Evolutionary conservation across 1,140 invertebrate genomes (phyloP).

Genomic region (Heterodera carotae): DNA sequence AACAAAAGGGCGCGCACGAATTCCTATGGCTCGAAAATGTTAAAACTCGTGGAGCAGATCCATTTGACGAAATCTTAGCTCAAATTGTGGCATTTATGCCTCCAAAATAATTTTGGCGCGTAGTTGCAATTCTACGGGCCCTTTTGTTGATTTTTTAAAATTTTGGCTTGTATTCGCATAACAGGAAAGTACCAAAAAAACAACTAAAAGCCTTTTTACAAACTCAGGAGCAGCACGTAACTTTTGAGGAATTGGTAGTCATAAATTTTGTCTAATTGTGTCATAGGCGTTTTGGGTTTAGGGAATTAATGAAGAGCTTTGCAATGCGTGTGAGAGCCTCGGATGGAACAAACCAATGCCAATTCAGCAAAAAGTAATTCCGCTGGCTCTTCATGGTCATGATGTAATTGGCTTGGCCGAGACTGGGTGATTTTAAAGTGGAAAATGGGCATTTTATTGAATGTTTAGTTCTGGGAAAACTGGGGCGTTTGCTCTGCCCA

Average conservation of each 20-base stretch:
- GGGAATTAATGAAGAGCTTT: constrained; percentile 42
- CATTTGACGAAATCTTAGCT: too few relatives aligned
- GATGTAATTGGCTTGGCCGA: constrained; percentile 63
- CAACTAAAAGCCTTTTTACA: not conserved
- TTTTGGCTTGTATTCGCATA: too few relatives aligned
- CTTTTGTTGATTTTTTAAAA: too few relatives aligned
- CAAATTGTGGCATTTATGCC: too few relatives aligned
- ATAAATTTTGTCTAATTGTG: not conserved
- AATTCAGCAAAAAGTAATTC: constrained; percentile 55
- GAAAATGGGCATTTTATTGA: constrained; percentile 10
- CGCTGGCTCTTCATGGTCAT: constrained; percentile 50
- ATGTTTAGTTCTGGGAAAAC: constrained; percentile 58
- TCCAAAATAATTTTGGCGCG: too few relatives aligned
- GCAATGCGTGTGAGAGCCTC: constrained; percentile 33
- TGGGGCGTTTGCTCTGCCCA: constrained; percentile 62
- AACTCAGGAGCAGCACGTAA: constrained; percentile 3
- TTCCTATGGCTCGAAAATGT: too few relatives aligned
- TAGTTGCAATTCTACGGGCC: too few relatives aligned
- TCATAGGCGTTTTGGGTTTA: not conserved
- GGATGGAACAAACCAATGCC: constrained; percentile 44
- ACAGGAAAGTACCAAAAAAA: not conserved
- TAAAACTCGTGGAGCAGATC: too few relatives aligned
- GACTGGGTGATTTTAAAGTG: constrained; percentile 48
- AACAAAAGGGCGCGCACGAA: too few relatives aligned
- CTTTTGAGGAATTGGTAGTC: constrained; percentile 9